phyloP scores from a whole-genome alignment of 2,797 vertebrate species.

The Carduelis carduelis region DNA sequence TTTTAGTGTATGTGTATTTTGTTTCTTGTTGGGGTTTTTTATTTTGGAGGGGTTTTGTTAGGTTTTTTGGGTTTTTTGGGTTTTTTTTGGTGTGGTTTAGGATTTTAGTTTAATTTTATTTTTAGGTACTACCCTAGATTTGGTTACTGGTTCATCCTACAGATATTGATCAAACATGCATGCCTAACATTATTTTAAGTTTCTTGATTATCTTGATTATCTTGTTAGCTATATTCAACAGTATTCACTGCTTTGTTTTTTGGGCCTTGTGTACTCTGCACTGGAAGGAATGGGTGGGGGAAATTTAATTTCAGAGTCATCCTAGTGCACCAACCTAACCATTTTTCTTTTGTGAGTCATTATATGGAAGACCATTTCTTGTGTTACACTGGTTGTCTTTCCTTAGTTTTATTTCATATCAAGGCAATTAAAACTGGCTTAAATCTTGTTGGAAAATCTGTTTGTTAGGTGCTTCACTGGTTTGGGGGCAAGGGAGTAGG shows the following conservation, averaged over 20 bases:
- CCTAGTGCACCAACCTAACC: background rate
- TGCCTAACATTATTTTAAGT: background rate
- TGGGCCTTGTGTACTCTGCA: too few relatives aligned
- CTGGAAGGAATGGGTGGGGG: background rate
- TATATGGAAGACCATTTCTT: background rate
- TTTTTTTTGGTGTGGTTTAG: background rate
- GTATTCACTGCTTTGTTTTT: background rate
- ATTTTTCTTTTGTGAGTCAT: background rate
- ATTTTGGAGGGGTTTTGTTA: too few relatives aligned
- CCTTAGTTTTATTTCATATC: background rate
- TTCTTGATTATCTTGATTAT: background rate
- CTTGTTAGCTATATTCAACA: background rate
- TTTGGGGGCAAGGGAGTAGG: background rate
- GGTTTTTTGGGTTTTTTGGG: too few relatives aligned
- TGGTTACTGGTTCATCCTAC: background rate
- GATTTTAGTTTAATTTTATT: background rate
- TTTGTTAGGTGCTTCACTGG: background rate
- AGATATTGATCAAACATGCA: background rate
- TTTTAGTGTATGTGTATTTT: background rate
- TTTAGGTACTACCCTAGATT: background rate
- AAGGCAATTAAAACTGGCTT: background rate
- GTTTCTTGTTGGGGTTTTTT: background rate
- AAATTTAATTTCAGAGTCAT: background rate
- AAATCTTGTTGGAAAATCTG: background rate
- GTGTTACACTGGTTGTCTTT: background rate